These are phyloP conservation scores for Malthinus flaveolus DNA, from an alignment of 2,888 invertebrate species.

Conservation along the genomic window DNA sequence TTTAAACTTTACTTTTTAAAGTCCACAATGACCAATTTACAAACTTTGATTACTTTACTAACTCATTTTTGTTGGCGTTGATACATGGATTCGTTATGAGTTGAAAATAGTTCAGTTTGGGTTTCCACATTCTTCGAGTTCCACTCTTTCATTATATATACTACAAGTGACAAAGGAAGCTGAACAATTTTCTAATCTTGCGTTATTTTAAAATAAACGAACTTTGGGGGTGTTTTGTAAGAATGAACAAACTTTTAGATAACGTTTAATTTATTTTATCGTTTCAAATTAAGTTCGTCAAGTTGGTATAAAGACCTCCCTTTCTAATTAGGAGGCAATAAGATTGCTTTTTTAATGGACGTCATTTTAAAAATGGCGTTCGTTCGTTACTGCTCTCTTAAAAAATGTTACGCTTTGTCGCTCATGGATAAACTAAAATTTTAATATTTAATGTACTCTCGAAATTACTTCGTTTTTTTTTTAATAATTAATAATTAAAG, in stretches of 20 bases:
- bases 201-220: slow-evolving; percentile 26
- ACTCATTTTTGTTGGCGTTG: slow-evolving; percentile 33
- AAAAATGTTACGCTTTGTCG: slow-evolving; percentile 26
- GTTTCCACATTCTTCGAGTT: slow-evolving; percentile 6
- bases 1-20: slow-evolving; percentile 9
- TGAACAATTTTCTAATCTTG: slow-evolving; percentile 26
- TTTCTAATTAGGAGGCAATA: slow-evolving; percentile 36
- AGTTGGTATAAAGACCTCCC: slow-evolving; percentile 31
- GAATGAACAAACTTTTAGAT: slow-evolving; percentile 26
- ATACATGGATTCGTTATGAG: slow-evolving; percentile 34
- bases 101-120: slow-evolving; percentile 19
- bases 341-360: slow-evolving; percentile 35
- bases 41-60: slow-evolving; percentile 51
- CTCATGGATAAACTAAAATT: slow-evolving; percentile 24
- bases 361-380: slow-evolving; percentile 35
- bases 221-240: slow-evolving; percentile 26
- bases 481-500: not conserved
- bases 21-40: slow-evolving; percentile 50
- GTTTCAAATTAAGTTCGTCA: slow-evolving; percentile 35
- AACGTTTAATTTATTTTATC: slow-evolving; percentile 37
- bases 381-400: slow-evolving; percentile 29
- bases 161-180: slow-evolving; percentile 21
- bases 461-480: not conserved
- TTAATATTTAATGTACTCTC: slow-evolving; percentile 25
- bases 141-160: not conserved